Conservation (phyloP, 2,113 vertebrate genomes). For the Elanus axillaris region DNA sequence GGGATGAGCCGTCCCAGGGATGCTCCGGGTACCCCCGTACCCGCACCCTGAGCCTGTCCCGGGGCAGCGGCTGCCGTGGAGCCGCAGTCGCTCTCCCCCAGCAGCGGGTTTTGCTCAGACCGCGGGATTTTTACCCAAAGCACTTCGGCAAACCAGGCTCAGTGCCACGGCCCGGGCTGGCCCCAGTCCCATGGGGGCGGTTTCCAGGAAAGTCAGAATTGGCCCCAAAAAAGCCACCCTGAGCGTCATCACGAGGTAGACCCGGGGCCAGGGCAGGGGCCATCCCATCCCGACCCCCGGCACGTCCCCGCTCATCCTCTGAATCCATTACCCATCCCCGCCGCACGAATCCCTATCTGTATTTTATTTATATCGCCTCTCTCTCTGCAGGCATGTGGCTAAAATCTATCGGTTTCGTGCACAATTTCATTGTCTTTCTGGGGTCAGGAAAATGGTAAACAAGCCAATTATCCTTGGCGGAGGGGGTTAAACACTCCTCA, state of each 20-base stretch:
- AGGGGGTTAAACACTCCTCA: conserved; percentile 22
- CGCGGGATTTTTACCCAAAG: neutral
- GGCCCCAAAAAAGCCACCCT: neutral
- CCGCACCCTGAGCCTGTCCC: neutral
- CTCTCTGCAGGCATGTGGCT: conserved; percentile 29
- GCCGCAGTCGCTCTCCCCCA: neutral
- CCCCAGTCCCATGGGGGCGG: accelerated
- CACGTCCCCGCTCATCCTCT: neutral
- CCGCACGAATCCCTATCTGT: neutral
- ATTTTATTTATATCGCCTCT: neutral
- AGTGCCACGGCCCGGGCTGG: accelerated
- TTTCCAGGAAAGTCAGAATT: accelerated
- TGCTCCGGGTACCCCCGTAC: neutral
- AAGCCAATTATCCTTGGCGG: conserved; percentile 40
- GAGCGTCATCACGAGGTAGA: neutral
- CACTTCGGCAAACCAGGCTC: neutral
- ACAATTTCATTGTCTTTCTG: conserved; percentile 41
- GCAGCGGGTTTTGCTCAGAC: neutral
- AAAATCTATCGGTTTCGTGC: conserved; percentile 12
- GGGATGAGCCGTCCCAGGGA: neutral
- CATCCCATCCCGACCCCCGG: neutral
- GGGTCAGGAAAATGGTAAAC: conserved; percentile 27
- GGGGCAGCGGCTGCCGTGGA: too few relatives aligned
- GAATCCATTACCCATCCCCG: neutral
- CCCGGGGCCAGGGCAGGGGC: accelerated